A percentile compares a stretch with the other conserved stretches of the same genome.
Conservation (phyloP, 2,888 invertebrate genomes). For the Spodoptera exigua region DNA sequence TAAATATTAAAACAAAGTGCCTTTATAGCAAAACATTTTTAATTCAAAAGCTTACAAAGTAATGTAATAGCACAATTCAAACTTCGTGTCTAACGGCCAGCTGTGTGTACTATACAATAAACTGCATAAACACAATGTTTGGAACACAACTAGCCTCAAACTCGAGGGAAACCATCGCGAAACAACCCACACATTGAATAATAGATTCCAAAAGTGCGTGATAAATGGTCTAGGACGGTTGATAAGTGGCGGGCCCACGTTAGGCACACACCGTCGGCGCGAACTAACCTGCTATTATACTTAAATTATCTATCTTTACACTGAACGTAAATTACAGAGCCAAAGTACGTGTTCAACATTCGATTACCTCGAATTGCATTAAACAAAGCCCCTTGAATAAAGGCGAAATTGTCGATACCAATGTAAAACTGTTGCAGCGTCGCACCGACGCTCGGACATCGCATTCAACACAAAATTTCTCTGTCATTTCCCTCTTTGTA, state of each 20-base stretch:
- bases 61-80: constrained; percentile 7
- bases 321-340: constrained; percentile 10
- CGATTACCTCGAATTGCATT: constrained; percentile 26
- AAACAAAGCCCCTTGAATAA: constrained; percentile 13
- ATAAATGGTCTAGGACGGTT: constrained; percentile 47
- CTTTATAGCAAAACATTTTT: too few relatives aligned
- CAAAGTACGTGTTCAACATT: constrained; percentile 18
- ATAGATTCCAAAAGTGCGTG: constrained; percentile 54
- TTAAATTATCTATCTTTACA: constrained; percentile 32
- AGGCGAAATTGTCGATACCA: constrained; percentile 9
- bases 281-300: constrained; percentile 46
- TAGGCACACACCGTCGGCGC: constrained; percentile 32
- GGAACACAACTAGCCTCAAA: constrained; percentile 36
- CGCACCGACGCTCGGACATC: constrained; percentile 2
- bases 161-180: constrained; percentile 45
- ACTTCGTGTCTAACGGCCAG: constrained; percentile 6
- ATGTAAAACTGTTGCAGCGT: constrained; percentile 13
- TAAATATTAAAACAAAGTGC: too few relatives aligned
- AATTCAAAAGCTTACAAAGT: not conserved
- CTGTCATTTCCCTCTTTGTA: constrained; percentile 18
- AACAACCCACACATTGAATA: constrained; percentile 56
- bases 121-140: constrained; percentile 24
- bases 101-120: constrained; percentile 10
- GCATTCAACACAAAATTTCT: constrained; percentile 19
- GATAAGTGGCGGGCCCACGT: constrained; percentile 48